Conservation (phyloP, 2,888 invertebrate species). For the Drosophila vallismaia region DNA sequence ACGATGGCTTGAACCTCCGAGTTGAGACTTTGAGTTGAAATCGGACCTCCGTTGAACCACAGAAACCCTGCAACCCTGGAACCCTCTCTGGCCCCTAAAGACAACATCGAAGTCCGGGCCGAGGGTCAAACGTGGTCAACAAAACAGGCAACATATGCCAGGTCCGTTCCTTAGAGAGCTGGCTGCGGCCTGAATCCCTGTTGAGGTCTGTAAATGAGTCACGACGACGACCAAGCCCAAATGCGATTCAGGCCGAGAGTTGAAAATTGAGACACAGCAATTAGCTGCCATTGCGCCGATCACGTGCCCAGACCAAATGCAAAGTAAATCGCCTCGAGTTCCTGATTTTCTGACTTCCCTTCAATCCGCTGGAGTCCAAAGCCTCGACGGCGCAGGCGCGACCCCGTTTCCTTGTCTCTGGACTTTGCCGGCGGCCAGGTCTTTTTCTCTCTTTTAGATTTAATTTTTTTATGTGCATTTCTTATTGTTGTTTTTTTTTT, state of each 20-base stretch:
- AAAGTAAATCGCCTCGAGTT: conserved; percentile 26
- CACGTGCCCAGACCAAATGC: conserved; percentile 39
- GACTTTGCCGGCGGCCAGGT: conserved; percentile 9
- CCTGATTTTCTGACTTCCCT: conserved; percentile 6
- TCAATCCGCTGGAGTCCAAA: not conserved
- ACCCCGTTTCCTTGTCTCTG: conserved; percentile 56
- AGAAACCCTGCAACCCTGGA: conserved; percentile 2
- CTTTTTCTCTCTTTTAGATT: not conserved
- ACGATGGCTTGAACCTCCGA: not conserved
- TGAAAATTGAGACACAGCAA: conserved; percentile 72
- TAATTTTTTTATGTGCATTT: conserved; percentile 13
- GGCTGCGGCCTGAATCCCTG: conserved; percentile 9
- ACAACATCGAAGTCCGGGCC: conserved; percentile 24
- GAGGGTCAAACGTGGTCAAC: conserved; percentile 27
- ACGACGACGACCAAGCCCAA: conserved; percentile 43
- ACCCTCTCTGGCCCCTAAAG: conserved; percentile 2
- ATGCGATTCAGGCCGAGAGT: conserved; percentile 37
- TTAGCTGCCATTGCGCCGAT: conserved; percentile 55
- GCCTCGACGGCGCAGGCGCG: conserved; percentile 65
- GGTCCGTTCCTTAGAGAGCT: conserved; percentile 29
- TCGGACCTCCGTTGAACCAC: conserved; percentile 19
- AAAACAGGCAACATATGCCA: conserved; percentile 35
- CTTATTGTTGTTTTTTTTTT: conserved; percentile 29
- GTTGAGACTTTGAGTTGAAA: conserved; percentile 16
- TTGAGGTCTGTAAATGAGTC: conserved; percentile 41